Evolutionary conservation across 2,888 invertebrate genomes (phyloP), one percentile per base, ranked within the genome.

Genomic region (Philonicus albiceps): DNA sequence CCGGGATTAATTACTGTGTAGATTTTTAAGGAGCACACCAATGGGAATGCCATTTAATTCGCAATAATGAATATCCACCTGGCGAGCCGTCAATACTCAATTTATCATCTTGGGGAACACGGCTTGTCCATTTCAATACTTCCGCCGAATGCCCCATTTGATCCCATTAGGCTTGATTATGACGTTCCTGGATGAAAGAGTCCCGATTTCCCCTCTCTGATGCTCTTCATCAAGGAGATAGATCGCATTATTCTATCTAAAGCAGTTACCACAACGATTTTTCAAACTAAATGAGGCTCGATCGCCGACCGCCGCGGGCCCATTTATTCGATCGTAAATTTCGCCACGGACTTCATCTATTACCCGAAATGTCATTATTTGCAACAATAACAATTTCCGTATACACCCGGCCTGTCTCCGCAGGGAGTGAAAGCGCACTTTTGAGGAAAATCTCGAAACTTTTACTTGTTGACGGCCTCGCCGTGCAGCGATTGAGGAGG

Each of bases 121-220:
- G 30, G 80, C 80, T 53, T 31, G 80, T 80, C 80, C 80, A 80
- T 80, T 80, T 49, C 80, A 80, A 80, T 80, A 80, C 80, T 80
- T 80, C 80, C 80, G 80, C 80, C 80, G 80, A 80, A 80, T 80
- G 80, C 49, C 80, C 80, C 80, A 80, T 80, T 80, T 80, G 80
- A 80, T 80, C 80, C 80, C 80, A 80, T 80, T 80, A 80, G 80
- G 80, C 80, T 80, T 80, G 80, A 80, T 80, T 80, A 80, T 80
- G 80, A 80, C 80, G 80, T 80, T 53, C 53, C 22, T 13, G 31
- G 80, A 80, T 53, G 80, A 80, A 80, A 80, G 80, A 53, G 80
- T 80, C 27, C 31, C 80, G 11, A 53, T 43, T 43, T 27, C 53
- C 16, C 53, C 40, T 80, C 80, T 27, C 53, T 13, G 80, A 27